These are phyloP conservation scores for Coreoperca whiteheadi DNA, from an alignment of 2,113 vertebrate species.

Conservation along the genomic window DNA sequence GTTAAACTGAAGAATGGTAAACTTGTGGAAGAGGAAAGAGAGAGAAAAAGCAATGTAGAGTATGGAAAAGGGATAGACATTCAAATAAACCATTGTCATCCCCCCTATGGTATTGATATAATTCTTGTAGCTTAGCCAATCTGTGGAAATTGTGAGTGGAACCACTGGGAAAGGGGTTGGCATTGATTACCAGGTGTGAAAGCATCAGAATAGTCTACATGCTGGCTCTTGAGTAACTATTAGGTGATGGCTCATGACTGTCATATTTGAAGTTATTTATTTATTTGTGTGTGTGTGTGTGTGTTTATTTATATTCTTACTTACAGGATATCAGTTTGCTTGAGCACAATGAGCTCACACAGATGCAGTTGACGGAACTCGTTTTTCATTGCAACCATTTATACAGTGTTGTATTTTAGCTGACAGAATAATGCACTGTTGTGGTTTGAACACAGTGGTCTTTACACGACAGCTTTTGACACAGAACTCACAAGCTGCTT, in stretches of 20 bases:
- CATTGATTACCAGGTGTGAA: slow-evolving; percentile 30
- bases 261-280: not conserved
- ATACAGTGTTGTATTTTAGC: not conserved
- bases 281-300: not conserved
- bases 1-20: slow-evolving; percentile 41
- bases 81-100: slow-evolving; percentile 20
- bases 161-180: slow-evolving; percentile 16
- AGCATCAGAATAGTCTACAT: slow-evolving; percentile 22
- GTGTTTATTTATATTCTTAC: not conserved
- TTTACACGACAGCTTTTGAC: slow-evolving; percentile 5
- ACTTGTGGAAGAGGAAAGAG: not conserved
- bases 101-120: slow-evolving; percentile 1
- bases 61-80: slow-evolving; percentile 32
- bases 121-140: slow-evolving; percentile 36
- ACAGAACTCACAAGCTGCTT: not conserved
- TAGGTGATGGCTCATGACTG: not conserved
- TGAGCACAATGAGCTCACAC: not conserved
- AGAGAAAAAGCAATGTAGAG: not conserved
- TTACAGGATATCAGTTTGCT: not conserved
- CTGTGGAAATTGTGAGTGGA: slow-evolving; percentile 32
- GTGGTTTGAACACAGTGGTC: not conserved
- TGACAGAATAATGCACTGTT: not conserved
- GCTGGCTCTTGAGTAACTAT: slow-evolving; percentile 16
- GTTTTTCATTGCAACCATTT: not conserved
- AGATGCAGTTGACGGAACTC: not conserved